These are phyloP conservation scores for Telmatochromis brachygnathus DNA, from an alignment of 2,113 vertebrate species.

Conservation along the genomic window DNA sequence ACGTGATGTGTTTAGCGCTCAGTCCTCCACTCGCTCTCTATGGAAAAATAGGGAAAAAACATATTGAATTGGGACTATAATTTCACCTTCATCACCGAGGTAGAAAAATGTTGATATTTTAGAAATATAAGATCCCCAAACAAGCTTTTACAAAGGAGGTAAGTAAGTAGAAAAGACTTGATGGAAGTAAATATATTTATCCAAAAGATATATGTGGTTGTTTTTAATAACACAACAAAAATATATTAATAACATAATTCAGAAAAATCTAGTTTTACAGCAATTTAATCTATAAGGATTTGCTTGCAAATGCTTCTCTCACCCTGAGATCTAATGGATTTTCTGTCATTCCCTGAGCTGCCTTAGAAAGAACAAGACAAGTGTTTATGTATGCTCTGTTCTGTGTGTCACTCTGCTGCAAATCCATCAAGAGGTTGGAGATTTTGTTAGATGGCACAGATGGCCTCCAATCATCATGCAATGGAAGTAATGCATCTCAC, in stretches of 20 bases:
- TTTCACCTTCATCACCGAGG: slow-evolving; percentile 7
- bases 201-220: background rate
- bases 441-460: slow-evolving; percentile 63
- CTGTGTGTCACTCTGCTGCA: slow-evolving; percentile 41
- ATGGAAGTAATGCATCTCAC: slow-evolving; percentile 61
- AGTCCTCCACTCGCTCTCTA: background rate
- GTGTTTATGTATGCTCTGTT: slow-evolving; percentile 24
- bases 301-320: slow-evolving; percentile 18
- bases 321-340: slow-evolving; percentile 51
- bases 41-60: background rate
- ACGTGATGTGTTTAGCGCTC: slow-evolving; percentile 14
- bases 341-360: slow-evolving; percentile 52
- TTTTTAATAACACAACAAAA: background rate
- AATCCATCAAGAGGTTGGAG: slow-evolving; percentile 53
- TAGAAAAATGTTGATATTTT: background rate
- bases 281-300: slow-evolving; percentile 23
- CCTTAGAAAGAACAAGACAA: slow-evolving; percentile 45
- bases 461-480: slow-evolving; percentile 60
- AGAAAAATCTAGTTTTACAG: background rate
- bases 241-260: background rate
- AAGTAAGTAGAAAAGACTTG: background rate
- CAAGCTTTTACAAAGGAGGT: background rate
- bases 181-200: background rate
- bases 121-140: background rate
- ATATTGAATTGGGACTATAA: background rate